Evolutionary conservation across 1,140 invertebrate genomes (phyloP).

Genomic region (Platyscapa corneri): DNA sequence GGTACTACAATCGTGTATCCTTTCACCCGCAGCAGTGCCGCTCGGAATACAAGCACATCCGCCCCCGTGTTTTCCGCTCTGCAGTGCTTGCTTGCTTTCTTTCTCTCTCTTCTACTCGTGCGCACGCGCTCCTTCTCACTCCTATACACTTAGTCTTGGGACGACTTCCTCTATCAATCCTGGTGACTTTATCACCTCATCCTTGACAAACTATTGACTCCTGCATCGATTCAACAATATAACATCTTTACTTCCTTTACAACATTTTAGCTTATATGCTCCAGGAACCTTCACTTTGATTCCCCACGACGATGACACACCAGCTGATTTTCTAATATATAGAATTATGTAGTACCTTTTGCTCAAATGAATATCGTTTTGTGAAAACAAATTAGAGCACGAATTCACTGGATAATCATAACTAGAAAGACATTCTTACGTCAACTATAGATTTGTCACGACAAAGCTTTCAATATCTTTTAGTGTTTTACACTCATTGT

Average conservation of each 20-base stretch:
- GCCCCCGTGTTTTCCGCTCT: conserved; percentile 22
- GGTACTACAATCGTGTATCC: neutral
- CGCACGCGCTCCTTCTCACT: neutral
- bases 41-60: neutral
- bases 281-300: neutral
- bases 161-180: neutral
- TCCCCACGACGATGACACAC: neutral
- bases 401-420: neutral
- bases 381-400: neutral
- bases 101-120: neutral
- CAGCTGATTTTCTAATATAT: neutral
- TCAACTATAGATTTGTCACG: neutral
- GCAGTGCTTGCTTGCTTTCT: neutral
- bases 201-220: neutral
- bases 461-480: too few relatives aligned
- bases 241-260: too few relatives aligned
- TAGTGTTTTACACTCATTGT: too few relatives aligned
- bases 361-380: neutral
- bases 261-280: too few relatives aligned
- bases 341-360: neutral
- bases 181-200: conserved; percentile 11
- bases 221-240: neutral
- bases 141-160: neutral
- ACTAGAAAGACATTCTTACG: neutral
- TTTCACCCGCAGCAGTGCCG: neutral